Percentiles rank a stretch among this genome's conserved stretches.
These are phyloP conservation scores for Gobio occitaniae DNA, from an alignment of 2,797 vertebrate species.

Conservation along the genomic window DNA sequence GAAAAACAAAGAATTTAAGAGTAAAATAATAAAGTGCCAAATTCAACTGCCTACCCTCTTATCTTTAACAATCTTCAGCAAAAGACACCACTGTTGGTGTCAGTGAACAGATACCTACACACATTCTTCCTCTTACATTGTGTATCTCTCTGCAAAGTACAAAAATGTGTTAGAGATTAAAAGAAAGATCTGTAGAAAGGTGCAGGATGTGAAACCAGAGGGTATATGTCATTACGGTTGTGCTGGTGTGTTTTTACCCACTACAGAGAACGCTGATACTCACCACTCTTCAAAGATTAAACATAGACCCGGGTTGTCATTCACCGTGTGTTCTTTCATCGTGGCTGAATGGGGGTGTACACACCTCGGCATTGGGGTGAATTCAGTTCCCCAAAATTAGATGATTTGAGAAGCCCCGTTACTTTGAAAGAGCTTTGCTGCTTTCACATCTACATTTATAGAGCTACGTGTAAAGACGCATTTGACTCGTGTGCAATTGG, in stretches of 20 bases:
- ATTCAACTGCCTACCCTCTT: neutral
- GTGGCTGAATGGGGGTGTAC: constrained; percentile 8
- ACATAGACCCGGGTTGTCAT: constrained; percentile 20
- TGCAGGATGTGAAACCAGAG: constrained; percentile 13
- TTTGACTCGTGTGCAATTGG: neutral
- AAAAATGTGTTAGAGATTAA: constrained; percentile 21
- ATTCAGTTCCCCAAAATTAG: neutral
- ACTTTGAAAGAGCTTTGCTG: constrained; percentile 2
- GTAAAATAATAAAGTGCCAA: neutral
- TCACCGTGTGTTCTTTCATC: constrained; percentile 38
- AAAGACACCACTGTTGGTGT: neutral
- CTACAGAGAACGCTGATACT: constrained; percentile 10
- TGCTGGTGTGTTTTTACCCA: constrained; percentile 45
- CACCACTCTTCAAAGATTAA: constrained; percentile 24
- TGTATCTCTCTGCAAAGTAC: neutral
- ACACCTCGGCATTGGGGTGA: neutral
- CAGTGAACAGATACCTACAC: neutral
- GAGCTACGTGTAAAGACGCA: neutral
- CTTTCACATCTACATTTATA: neutral
- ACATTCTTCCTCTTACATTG: constrained; percentile 14
- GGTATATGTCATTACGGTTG: constrained; percentile 49
- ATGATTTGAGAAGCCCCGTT: neutral
- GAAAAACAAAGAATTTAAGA: too few relatives aligned
- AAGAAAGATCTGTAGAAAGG: neutral
- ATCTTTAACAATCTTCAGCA: neutral